A percentile compares a stretch with the other conserved stretches of the same genome.
phyloP scores from a whole-genome alignment of 2,888 invertebrate genomes.

The Eristalinus aeneus region DNA sequence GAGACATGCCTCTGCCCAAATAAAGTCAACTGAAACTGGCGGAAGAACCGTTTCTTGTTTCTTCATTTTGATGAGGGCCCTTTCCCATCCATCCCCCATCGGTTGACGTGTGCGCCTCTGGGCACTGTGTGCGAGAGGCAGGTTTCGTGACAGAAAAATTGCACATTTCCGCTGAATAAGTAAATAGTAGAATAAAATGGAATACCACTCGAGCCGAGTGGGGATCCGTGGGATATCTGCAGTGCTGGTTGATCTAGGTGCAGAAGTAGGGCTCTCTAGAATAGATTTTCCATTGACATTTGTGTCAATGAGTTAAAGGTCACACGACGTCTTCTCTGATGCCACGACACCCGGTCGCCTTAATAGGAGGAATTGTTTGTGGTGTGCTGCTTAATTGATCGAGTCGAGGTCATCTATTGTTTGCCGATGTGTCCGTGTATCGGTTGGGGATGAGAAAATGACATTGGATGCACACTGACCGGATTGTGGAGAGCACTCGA shows the following conservation, averaged over 20 bases:
- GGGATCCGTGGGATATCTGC: constrained; percentile 55
- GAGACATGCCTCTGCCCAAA: constrained; percentile 44
- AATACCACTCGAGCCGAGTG: constrained; percentile 21
- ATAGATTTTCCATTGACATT: constrained; percentile 54
- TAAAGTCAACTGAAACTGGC: constrained; percentile 39
- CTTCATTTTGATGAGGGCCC: background rate
- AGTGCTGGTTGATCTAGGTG: constrained; percentile 48
- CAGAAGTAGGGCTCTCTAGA: constrained; percentile 56
- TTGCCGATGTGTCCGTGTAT: background rate
- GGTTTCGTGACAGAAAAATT: constrained; percentile 68
- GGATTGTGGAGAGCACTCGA: background rate
- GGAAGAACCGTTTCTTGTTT: constrained; percentile 52
- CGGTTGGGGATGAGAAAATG: background rate
- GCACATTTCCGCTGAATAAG: constrained; percentile 67
- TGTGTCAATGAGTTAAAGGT: constrained; percentile 62
- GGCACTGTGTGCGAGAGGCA: background rate
- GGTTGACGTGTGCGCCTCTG: background rate
- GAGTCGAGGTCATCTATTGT: background rate
- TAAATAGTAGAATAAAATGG: constrained; percentile 51
- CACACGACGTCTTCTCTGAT: constrained; percentile 46
- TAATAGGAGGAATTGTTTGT: constrained; percentile 31
- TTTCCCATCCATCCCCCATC: background rate
- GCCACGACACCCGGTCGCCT: constrained; percentile 26
- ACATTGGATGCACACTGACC: background rate
- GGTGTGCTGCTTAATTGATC: constrained; percentile 37